Conservation (phyloP, 2,113 vertebrate genomes). For the Bolborhynchus lineola region DNA sequence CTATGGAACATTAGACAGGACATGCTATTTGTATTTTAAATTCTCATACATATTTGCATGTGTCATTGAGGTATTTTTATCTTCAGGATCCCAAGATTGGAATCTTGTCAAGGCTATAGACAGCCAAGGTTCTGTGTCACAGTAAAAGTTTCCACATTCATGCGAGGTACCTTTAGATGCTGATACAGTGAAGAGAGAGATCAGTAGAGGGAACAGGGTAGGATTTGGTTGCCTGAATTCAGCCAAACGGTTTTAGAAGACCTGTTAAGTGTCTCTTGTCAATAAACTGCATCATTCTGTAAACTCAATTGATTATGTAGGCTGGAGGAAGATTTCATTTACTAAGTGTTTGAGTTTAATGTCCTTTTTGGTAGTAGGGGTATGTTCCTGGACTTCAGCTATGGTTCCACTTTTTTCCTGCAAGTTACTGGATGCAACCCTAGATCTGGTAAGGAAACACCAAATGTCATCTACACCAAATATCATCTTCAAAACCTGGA, state of each 20-base stretch:
- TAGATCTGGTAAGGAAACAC: background rate
- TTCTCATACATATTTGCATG: background rate
- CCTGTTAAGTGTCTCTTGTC: background rate
- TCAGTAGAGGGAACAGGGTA: background rate
- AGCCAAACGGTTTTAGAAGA: background rate
- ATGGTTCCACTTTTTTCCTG: background rate
- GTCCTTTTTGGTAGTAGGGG: background rate
- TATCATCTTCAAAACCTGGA: background rate
- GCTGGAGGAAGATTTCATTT: background rate
- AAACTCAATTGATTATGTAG: background rate
- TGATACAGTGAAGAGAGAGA: background rate
- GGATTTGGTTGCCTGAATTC: background rate
- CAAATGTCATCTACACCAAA: background rate
- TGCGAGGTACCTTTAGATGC: rapidly evolving
- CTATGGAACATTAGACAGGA: background rate
- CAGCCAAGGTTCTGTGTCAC: background rate
- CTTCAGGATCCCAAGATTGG: background rate
- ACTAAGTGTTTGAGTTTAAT: background rate
- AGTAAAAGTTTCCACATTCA: background rate
- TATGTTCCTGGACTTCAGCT: background rate
- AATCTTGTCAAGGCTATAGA: background rate
- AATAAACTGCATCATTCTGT: background rate
- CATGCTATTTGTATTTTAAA: background rate
- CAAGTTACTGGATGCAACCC: background rate
- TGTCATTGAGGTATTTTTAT: background rate